These are phyloP conservation scores for Procambarus clarkii DNA, from an alignment of 1,140 invertebrate genomes.

Conservation along the genomic window DNA sequence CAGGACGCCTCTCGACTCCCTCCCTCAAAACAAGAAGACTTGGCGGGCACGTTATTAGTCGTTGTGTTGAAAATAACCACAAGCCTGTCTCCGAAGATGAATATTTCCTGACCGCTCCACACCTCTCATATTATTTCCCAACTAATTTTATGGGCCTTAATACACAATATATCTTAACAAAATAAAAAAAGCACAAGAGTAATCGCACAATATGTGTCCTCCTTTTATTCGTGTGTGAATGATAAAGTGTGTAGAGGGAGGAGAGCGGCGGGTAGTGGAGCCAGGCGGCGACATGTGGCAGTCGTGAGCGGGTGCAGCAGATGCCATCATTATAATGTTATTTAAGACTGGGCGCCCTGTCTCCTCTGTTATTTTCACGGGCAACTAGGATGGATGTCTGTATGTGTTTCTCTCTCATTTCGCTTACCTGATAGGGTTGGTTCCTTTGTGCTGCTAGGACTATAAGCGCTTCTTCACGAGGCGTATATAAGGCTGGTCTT, in stretches of 20 bases:
- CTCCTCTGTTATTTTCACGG: constrained; percentile 66
- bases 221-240: background rate
- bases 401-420: constrained; percentile 40
- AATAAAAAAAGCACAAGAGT: background rate
- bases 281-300: constrained; percentile 38
- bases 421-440: background rate
- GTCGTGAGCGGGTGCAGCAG: constrained; percentile 36
- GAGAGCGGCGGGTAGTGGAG: background rate
- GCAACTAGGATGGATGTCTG: constrained; percentile 60
- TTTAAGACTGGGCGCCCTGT: constrained; percentile 65
- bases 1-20: background rate
- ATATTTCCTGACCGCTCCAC: background rate
- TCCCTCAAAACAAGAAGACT: background rate
- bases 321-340: constrained; percentile 67
- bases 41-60: background rate
- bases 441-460: background rate
- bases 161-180: background rate
- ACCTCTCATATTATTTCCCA: background rate
- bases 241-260: too few species aligned
- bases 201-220: background rate
- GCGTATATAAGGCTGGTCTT: too few species aligned
- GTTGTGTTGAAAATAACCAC: background rate
- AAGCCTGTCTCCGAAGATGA: background rate
- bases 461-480: too few species aligned
- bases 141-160: background rate